Evolutionary conservation across 2,113 vertebrate species (phyloP), one percentile per base, ranked within the genome.

Genomic region (Dromas ardeola): DNA sequence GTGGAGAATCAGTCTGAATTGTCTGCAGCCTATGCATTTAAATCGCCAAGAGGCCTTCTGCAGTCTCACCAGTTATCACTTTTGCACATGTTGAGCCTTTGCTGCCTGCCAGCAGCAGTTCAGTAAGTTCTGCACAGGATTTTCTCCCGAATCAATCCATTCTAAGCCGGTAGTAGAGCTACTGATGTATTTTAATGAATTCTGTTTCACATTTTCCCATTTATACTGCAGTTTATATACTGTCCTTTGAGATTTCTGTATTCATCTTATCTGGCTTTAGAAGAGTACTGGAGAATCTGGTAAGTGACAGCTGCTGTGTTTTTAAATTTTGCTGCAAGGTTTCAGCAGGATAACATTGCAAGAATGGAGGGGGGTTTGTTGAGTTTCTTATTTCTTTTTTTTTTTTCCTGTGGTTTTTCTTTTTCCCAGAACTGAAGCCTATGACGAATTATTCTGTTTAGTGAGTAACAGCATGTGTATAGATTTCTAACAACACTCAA

Each of bases 231-330:
- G 84, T 97, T 96, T 96, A 95, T 96, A 89, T 47, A 66, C 67
- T 77, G 74, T 95, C 95, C 94, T 91, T 53, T 50, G 96, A 95
- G 96, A 90, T 81, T 97, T 94, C 93, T 91, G 58, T 96, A 91
- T 96, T 97, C 96, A 91, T 97, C 89, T 94, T 95, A 91, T 90
- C 91, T 95, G 73, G 86, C 86, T 95, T 95, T 87, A 89, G 89
- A 95, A 72, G 81, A 84, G 66, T 85, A n/a, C 78, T 95, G 81
- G 81, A 91, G 84, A 95, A 95, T 67, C 80, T 92, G 61, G 88
- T 79, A 97, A 95, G 94, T 91, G 96, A 70, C 97, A 96, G 92
- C 61, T 85, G 84, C 84, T 90, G 78, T 95, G 93, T 70, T 96
- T 93, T 93, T 62, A 85, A 79, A 95, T 93, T 95, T 82, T 93